phyloP scores from a whole-genome alignment of 2,888 invertebrate genomes.

The Epistrophe eligans region DNA sequence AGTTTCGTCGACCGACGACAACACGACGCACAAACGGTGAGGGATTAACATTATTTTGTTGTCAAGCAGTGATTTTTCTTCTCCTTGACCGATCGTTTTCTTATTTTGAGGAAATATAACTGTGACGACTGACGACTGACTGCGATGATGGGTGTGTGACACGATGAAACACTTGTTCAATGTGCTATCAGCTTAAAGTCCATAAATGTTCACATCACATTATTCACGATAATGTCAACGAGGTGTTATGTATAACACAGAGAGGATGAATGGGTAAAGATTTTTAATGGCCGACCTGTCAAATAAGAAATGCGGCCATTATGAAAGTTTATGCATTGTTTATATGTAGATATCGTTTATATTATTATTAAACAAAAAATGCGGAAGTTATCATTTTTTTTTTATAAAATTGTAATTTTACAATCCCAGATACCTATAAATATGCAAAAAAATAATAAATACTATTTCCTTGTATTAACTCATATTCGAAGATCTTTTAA shows the following conservation, averaged over 20 bases:
- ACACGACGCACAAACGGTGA: too few relatives aligned
- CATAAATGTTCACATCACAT: conserved; percentile 44
- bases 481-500: neutral
- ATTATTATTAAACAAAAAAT: neutral
- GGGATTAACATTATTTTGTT: conserved; percentile 26
- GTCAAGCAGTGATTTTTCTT: conserved; percentile 34
- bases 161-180: conserved; percentile 47
- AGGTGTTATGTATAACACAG: conserved; percentile 14
- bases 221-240: conserved; percentile 21
- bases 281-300: conserved; percentile 34
- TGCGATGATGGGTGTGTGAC: conserved; percentile 29
- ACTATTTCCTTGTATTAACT: neutral
- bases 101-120: conserved; percentile 12
- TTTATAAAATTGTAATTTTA: neutral
- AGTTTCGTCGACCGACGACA: neutral
- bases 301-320: conserved; percentile 26
- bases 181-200: conserved; percentile 41
- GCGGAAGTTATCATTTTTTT: conserved; percentile 9
- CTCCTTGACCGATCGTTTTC: conserved; percentile 17
- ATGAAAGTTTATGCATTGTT: neutral
- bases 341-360: neutral
- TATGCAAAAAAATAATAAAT: neutral
- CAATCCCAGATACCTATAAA: neutral
- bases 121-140: neutral
- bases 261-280: neutral